Evolutionary conservation across 2,113 vertebrate genomes (phyloP), one percentile per base, ranked within the genome.

Genomic region (Lathamus discolor): DNA sequence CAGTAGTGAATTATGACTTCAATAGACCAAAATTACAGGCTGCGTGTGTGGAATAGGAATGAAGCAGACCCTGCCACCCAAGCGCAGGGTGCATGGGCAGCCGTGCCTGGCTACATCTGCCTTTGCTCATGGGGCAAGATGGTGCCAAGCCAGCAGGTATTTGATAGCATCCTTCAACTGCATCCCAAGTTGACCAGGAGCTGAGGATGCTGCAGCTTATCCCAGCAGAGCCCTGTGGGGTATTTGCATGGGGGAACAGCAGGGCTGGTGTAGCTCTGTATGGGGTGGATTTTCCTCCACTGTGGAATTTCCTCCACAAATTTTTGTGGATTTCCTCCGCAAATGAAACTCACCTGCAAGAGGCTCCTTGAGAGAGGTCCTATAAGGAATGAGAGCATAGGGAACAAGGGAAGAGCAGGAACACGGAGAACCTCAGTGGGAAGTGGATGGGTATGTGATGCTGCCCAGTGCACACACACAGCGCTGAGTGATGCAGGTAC

Each of bases 1-100:
- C 94, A 90, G 95, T 70, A 29, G 97, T 91, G 88, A 97, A 98
- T 96, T 95, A 94, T 23, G 88, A 94, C 94, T 96, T 97, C 91
- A 93, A 81, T 83, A 93, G 96, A 86, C 92, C 92, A 59, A 97
- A 96, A 95, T 96, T 93, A 97, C 52, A 63, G 94, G 75, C 95
- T 94, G 88, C 20, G 63, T 49, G 66, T 27, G 9, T 20, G 23
- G 67, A 93, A 80, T 82, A 8, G 90, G 84, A 83, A 62, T 19
- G 77, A 49, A 22, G 85, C 84, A 79, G 79, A 59, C 77, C 88
- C 87, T 9, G 62, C 92, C 80, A 76, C 64, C 94, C 73, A 48
- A 90, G 75, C 22, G n/a, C 57, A 59, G 57, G 57, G 57, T 59
- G 33, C 57, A 59, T 35, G 57, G 57, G 57, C 57, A 59, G 57